Conservation (phyloP, 2,113 vertebrate species). For the Catharus minimus region DNA sequence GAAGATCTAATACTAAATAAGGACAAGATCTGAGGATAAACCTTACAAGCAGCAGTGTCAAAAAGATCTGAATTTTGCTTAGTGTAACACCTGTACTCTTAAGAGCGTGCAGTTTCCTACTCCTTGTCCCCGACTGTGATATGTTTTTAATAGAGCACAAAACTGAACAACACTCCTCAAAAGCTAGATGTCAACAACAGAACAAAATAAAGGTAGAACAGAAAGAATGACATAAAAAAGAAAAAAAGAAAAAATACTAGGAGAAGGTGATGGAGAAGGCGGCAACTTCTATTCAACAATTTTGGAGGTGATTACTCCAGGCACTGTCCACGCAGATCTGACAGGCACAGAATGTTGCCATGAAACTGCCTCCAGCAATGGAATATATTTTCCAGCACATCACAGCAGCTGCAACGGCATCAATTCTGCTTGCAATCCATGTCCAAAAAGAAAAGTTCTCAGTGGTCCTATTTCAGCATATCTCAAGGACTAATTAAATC, state of each 20-base stretch:
- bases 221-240: background rate
- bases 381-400: constrained; percentile 66
- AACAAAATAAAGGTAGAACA: background rate
- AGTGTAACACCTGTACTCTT: background rate
- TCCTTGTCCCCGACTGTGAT: background rate
- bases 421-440: constrained; percentile 43
- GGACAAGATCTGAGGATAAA: constrained; percentile 50
- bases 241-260: background rate
- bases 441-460: constrained; percentile 71
- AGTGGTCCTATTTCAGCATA: constrained; percentile 70
- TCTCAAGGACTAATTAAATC: constrained; percentile 83
- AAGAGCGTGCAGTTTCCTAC: background rate
- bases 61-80: constrained; percentile 16
- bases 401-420: constrained; percentile 47
- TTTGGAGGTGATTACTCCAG: constrained; percentile 44
- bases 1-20: constrained; percentile 58
- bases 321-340: constrained; percentile 44
- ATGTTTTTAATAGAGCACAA: background rate
- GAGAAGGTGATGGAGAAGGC: background rate
- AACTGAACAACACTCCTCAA: background rate
- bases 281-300: background rate
- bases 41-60: constrained; percentile 28
- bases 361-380: constrained; percentile 65
- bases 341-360: constrained; percentile 58
- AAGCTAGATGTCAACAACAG: background rate